Percentiles rank a stretch among this genome's conserved stretches.
phyloP scores from a whole-genome alignment of 2,113 vertebrate genomes.

The Hymenochirus boettgeri region DNA sequence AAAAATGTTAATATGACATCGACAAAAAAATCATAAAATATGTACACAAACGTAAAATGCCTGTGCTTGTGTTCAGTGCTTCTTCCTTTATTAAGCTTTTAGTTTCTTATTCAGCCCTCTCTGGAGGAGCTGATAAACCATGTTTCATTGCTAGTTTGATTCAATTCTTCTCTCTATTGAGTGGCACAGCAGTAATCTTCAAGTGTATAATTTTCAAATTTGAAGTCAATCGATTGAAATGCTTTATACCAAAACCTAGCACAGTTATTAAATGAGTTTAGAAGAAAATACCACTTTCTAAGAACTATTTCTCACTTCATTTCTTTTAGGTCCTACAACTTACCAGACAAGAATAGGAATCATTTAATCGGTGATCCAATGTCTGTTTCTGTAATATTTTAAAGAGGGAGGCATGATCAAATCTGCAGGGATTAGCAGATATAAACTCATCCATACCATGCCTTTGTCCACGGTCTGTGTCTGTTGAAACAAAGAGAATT shows the following conservation, averaged over 20 bases:
- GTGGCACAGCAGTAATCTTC: constrained; percentile 65
- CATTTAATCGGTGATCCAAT: constrained; percentile 89
- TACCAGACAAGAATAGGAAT: constrained; percentile 97
- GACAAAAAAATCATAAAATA: constrained; percentile 16
- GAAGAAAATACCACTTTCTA: constrained; percentile 61
- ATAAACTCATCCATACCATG: constrained; percentile 92
- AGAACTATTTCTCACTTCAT: constrained; percentile 60
- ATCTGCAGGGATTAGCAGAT: constrained; percentile 81
- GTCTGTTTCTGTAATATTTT: constrained; percentile 84
- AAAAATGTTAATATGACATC: no score
- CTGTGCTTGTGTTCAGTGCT: constrained; percentile 49
- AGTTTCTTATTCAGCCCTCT: constrained; percentile 51
- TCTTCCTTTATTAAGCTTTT: constrained; percentile 48
- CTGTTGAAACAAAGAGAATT: constrained; percentile 54
- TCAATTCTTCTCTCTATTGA: constrained; percentile 63
- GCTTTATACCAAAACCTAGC: constrained; percentile 69
- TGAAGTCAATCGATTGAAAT: constrained; percentile 77
- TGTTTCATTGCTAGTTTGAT: constrained; percentile 51
- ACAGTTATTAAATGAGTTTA: constrained; percentile 60
- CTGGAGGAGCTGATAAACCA: constrained; percentile 44
- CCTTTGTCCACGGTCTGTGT: constrained; percentile 80
- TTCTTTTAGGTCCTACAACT: constrained; percentile 54
- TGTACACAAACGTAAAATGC: constrained; percentile 48
- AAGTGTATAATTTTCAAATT: constrained; percentile 83
- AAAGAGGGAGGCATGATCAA: constrained; percentile 85